Evolutionary conservation across 2,888 invertebrate genomes (phyloP).

Genomic region (Drosophila flavopinicola): DNA sequence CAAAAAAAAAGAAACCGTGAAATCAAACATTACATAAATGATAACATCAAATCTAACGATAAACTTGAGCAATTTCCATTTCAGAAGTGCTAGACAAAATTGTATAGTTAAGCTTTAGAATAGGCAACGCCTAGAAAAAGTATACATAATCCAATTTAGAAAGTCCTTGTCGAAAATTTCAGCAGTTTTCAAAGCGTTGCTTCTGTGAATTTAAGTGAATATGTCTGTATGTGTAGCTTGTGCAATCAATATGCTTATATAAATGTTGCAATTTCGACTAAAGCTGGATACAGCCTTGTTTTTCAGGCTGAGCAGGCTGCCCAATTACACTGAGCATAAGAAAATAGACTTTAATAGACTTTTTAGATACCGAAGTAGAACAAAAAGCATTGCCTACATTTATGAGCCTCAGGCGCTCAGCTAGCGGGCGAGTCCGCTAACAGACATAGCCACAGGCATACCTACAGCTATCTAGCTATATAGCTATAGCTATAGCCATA

Average conservation of each 20-base stretch:
- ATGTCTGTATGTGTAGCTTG: constrained; percentile 23
- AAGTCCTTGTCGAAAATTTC: background rate
- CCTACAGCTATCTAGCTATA: constrained; percentile 11
- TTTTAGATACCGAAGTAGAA: background rate
- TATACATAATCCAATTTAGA: background rate
- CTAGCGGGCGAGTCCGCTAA: constrained; percentile 31
- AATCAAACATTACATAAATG: constrained; percentile 13
- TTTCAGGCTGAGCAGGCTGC: too few relatives aligned
- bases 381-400: constrained; percentile 70
- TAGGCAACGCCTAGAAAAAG: constrained; percentile 32
- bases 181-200: background rate
- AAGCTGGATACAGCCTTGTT: background rate
- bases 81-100: constrained; percentile 1
- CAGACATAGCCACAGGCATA: constrained; percentile 31
- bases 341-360: constrained; percentile 5
- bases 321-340: constrained; percentile 7
- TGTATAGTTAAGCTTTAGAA: background rate
- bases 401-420: constrained; percentile 54
- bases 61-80: background rate
- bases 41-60: background rate
- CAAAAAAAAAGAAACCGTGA: constrained; percentile 3
- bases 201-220: constrained; percentile 12
- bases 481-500: constrained; percentile 6
- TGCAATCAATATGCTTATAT: constrained; percentile 60
- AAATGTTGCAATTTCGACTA: constrained; percentile 19